phyloP scores from a whole-genome alignment of 2,888 invertebrate species.

The Ectemnius cavifrons region DNA sequence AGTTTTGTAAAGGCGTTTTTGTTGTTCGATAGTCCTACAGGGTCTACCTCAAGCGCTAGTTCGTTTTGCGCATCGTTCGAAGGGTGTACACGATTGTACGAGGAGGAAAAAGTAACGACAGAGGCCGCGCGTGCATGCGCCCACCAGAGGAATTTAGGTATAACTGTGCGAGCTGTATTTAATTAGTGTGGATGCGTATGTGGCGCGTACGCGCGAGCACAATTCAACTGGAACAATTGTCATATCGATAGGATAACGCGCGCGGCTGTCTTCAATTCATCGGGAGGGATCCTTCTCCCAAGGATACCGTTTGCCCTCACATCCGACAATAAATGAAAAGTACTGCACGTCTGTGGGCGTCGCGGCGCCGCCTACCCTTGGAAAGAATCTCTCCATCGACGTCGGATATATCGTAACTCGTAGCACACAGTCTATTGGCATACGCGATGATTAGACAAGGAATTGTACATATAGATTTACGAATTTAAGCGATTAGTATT shows the following conservation, averaged over 20 bases:
- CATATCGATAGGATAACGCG: too few relatives aligned
- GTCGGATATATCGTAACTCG: not conserved
- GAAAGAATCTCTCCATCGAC: not conserved
- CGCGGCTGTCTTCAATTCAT: too few relatives aligned
- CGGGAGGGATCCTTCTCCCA: too few relatives aligned
- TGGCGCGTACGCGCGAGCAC: not conserved
- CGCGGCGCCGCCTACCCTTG: too few relatives aligned
- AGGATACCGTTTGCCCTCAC: too few relatives aligned
- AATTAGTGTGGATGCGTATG: not conserved
- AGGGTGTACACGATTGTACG: conserved; percentile 27
- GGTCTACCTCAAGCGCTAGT: conserved; percentile 70
- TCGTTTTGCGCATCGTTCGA: conserved; percentile 21
- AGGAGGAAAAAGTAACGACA: not conserved
- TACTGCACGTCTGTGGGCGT: too few relatives aligned
- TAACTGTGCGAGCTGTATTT: too few relatives aligned
- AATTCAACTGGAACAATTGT: too few relatives aligned
- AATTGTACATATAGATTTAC: conserved; percentile 21
- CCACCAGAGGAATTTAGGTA: too few relatives aligned
- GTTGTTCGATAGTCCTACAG: conserved; percentile 66
- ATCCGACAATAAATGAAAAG: too few relatives aligned
- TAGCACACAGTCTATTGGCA: conserved; percentile 2
- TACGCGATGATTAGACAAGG: not conserved
- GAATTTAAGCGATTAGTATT: conserved; percentile 3
- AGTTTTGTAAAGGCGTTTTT: conserved; percentile 61
- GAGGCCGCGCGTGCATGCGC: too few relatives aligned